These are phyloP conservation scores for Glareola pratincola DNA, from an alignment of 2,113 vertebrate genomes.

Conservation along the genomic window DNA sequence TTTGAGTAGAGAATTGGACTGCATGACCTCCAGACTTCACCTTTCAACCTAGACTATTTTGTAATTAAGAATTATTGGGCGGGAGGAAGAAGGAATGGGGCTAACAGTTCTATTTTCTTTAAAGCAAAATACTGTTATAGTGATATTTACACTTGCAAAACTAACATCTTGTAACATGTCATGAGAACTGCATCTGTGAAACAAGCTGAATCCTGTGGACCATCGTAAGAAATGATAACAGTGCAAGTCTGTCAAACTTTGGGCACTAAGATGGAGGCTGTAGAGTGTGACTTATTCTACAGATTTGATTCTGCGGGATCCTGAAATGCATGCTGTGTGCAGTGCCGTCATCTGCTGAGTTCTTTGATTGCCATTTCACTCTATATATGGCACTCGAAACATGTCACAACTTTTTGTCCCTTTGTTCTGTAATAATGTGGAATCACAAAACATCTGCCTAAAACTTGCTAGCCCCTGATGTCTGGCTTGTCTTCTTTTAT, in stretches of 20 bases:
- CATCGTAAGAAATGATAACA: not conserved
- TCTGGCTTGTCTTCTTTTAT: conserved; percentile 34
- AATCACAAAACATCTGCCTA: not conserved
- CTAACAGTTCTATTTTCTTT: not conserved
- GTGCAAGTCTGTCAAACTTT: not conserved
- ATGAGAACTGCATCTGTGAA: not conserved
- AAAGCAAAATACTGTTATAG: not conserved
- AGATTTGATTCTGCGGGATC: not conserved
- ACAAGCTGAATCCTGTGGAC: not conserved
- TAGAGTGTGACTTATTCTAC: not conserved
- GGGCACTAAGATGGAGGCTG: not conserved
- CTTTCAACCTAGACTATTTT: not conserved
- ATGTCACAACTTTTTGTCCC: not conserved
- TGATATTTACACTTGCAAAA: not conserved
- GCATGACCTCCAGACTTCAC: not conserved
- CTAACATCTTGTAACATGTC: not conserved
- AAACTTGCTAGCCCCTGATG: not conserved
- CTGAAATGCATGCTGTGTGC: not conserved
- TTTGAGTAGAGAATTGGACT: not conserved
- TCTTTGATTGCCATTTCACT: not conserved
- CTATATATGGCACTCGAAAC: not conserved
- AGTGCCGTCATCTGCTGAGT: not conserved
- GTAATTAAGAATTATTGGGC: not conserved
- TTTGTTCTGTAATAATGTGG: not conserved
- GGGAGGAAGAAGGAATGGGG: not conserved